These are phyloP conservation scores for Theonella swinhoei DNA, from an alignment of 37 sponge, comb jelly and placozoan species.

Conservation along the genomic window DNA sequence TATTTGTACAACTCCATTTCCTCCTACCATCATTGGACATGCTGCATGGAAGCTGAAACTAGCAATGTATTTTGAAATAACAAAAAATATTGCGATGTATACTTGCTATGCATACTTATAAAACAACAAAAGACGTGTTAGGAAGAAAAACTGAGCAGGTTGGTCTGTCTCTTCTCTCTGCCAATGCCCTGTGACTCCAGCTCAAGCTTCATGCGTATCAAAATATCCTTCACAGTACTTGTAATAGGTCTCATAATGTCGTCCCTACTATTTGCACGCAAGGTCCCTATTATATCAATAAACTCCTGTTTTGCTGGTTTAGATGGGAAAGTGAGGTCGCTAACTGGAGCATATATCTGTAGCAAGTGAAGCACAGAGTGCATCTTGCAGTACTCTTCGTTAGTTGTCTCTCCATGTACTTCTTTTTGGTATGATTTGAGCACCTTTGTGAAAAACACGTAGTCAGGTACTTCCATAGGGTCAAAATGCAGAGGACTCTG, in stretches of 20 bases:
- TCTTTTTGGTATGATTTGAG: background rate
- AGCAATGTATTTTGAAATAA: too few relatives aligned
- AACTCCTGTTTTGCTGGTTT: background rate
- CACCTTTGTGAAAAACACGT: background rate
- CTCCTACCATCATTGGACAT: too few relatives aligned
- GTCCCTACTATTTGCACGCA: conserved; percentile 15
- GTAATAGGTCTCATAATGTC: background rate
- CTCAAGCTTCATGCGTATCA: conserved; percentile 24
- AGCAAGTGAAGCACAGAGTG: background rate
- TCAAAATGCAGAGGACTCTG: background rate
- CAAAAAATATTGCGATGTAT: too few relatives aligned
- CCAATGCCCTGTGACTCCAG: background rate
- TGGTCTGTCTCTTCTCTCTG: too few relatives aligned
- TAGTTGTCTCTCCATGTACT: background rate
- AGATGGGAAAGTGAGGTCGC: background rate
- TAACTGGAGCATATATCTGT: background rate
- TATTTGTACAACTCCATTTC: too few relatives aligned
- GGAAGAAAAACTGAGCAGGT: too few relatives aligned
- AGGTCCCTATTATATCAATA: background rate
- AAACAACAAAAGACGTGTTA: too few relatives aligned
- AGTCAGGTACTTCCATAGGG: background rate
- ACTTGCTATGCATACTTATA: too few relatives aligned
- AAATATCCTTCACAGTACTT: conserved; percentile 19
- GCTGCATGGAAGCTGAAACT: too few relatives aligned
- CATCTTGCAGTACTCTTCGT: background rate